Conservation (phyloP, 1,140 invertebrate species). For the Aphelinus certus region DNA sequence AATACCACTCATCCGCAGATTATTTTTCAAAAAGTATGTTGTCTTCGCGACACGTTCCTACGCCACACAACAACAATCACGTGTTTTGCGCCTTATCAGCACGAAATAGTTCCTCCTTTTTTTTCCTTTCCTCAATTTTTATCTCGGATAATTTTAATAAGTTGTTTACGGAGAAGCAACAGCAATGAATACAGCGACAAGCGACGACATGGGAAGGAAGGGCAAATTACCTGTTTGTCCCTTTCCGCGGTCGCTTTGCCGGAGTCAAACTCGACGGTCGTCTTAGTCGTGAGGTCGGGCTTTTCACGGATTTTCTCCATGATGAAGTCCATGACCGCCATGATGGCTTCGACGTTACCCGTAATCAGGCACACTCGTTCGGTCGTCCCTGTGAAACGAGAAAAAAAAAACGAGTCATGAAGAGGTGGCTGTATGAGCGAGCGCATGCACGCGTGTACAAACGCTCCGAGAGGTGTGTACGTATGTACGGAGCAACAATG, state of each 20-base stretch:
- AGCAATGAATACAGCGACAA: too few relatives aligned
- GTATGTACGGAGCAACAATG: slow-evolving; percentile 15
- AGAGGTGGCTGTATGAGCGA: too few relatives aligned
- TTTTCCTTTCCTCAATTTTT: too few relatives aligned
- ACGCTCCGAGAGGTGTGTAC: neutral
- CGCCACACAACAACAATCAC: too few relatives aligned
- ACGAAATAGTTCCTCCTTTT: too few relatives aligned
- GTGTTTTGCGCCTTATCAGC: too few relatives aligned
- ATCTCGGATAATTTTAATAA: too few relatives aligned
- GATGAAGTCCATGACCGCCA: slow-evolving; percentile 94
- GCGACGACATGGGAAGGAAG: too few relatives aligned
- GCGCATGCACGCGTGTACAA: slow-evolving; percentile 2
- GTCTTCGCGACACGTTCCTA: too few relatives aligned
- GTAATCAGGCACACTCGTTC: slow-evolving; percentile 97
- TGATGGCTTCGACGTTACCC: slow-evolving; percentile 91
- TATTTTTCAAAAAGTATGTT: too few relatives aligned
- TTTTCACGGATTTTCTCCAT: slow-evolving; percentile 99
- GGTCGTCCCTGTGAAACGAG: slow-evolving; percentile 81
- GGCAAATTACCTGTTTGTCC: slow-evolving; percentile 74
- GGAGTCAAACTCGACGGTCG: slow-evolving; percentile 74
- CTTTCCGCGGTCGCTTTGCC: slow-evolving; percentile 79
- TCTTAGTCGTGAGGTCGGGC: slow-evolving; percentile 87
- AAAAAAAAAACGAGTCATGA: neutral
- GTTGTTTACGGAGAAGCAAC: too few relatives aligned
- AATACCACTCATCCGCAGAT: too few relatives aligned